Evolutionary conservation across 2,797 vertebrate genomes (phyloP).

Genomic region (Sarcophilus harrisii): DNA sequence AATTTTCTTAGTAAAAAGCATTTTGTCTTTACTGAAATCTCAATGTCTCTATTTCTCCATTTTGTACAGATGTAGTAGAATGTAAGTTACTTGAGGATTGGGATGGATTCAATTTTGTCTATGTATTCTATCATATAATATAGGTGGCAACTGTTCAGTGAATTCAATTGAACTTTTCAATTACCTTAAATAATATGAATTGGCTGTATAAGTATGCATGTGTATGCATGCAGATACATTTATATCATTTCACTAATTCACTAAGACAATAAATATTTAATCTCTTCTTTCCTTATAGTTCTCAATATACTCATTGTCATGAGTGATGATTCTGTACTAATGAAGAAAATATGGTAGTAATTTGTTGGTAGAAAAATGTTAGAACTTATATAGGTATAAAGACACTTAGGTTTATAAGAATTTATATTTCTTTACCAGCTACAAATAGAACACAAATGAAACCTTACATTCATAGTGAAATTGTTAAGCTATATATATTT

Average conservation of each 20-base stretch:
- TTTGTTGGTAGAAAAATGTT: background rate
- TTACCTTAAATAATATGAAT: background rate
- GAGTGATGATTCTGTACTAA: background rate
- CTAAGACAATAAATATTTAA: background rate
- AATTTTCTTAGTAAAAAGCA: background rate
- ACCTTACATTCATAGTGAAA: conserved; percentile 67
- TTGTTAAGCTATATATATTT: conserved; percentile 73
- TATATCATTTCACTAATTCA: background rate
- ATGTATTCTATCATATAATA: background rate
- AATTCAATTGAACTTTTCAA: background rate
- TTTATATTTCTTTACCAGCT: conserved; percentile 58
- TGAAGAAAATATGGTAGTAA: background rate
- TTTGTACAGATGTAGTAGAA: background rate
- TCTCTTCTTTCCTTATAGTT: background rate
- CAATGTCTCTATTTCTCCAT: background rate
- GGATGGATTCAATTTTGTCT: background rate
- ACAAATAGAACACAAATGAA: conserved; percentile 38
- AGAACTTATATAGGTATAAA: conserved; percentile 34
- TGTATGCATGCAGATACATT: background rate
- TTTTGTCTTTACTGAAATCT: background rate
- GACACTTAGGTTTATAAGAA: conserved; percentile 32
- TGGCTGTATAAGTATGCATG: background rate
- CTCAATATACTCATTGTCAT: background rate
- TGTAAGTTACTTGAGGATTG: background rate
- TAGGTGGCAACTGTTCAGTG: background rate